phyloP scores from a whole-genome alignment of 1,140 invertebrate genomes.

The Nephotettix cincticeps region DNA sequence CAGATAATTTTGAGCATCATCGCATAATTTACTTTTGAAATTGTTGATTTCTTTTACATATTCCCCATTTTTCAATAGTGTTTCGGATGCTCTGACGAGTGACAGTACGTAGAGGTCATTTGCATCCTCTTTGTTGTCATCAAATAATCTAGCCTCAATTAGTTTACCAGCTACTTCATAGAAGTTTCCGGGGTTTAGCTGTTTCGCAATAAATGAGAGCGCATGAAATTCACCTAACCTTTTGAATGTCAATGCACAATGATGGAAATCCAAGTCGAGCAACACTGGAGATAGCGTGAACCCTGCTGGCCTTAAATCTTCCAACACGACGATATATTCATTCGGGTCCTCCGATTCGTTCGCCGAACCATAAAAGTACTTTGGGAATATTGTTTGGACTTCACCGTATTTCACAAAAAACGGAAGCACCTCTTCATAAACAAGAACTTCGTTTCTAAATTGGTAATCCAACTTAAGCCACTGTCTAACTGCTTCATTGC shows the following conservation, averaged over 20 bases:
- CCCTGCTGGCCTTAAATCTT: constrained; percentile 39
- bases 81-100: constrained; percentile 20
- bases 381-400: constrained; percentile 21
- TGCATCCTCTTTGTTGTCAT: neutral
- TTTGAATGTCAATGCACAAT: constrained; percentile 41
- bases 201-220: constrained; percentile 44
- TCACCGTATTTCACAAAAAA: neutral
- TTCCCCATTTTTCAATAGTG: neutral
- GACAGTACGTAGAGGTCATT: neutral
- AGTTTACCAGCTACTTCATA: constrained; percentile 33
- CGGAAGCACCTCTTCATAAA: constrained; percentile 34
- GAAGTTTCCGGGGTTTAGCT: constrained; percentile 40
- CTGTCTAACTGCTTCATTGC: neutral
- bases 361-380: constrained; percentile 32
- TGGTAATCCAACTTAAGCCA: neutral
- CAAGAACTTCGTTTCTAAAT: constrained; percentile 34
- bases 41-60: neutral
- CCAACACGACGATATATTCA: constrained; percentile 42
- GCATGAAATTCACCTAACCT: constrained; percentile 49
- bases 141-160: constrained; percentile 37
- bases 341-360: neutral
- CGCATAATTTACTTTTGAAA: neutral
- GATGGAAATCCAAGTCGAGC: constrained; percentile 38
- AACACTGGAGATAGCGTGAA: constrained; percentile 17
- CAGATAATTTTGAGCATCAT: neutral